These are phyloP conservation scores for Myrmecophaga tridactyla DNA, from an alignment of 2,113 vertebrate genomes.

Conservation along the genomic window DNA sequence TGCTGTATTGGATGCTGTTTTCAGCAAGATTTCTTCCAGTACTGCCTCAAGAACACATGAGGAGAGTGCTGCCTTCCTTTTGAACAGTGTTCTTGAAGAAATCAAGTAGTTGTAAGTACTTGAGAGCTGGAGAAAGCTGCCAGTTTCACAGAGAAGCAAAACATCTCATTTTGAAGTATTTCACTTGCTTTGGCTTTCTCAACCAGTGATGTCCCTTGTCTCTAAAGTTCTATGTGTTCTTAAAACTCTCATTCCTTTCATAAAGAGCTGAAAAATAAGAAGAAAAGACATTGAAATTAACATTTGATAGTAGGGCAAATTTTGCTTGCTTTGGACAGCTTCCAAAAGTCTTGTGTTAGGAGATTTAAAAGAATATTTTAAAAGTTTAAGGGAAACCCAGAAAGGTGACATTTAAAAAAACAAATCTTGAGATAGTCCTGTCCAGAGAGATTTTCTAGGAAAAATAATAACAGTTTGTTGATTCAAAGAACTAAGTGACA, in stretches of 20 bases:
- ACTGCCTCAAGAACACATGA: neutral
- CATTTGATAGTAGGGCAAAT: neutral
- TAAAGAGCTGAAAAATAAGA: neutral
- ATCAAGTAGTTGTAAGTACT: neutral
- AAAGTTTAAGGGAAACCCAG: neutral
- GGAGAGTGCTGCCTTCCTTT: neutral
- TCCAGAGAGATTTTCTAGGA: neutral
- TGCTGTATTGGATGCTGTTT: neutral
- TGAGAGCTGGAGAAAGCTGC: neutral
- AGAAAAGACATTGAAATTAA: neutral
- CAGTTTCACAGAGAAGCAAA: neutral
- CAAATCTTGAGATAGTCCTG: neutral
- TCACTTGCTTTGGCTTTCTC: neutral
- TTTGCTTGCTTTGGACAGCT: neutral
- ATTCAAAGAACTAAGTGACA: neutral
- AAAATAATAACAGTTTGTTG: neutral
- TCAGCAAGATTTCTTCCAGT: neutral
- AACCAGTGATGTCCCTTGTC: neutral
- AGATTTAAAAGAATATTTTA: neutral
- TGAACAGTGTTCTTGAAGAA: neutral
- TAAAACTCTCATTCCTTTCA: neutral
- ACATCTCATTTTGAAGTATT: neutral
- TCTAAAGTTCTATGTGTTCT: neutral
- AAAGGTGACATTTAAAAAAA: conserved; percentile 14
- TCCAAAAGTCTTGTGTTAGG: neutral